Percentiles rank a stretch among this genome's conserved stretches.
Conservation (phyloP, 2,113 vertebrate genomes). For the Hystrix brachyura region DNA sequence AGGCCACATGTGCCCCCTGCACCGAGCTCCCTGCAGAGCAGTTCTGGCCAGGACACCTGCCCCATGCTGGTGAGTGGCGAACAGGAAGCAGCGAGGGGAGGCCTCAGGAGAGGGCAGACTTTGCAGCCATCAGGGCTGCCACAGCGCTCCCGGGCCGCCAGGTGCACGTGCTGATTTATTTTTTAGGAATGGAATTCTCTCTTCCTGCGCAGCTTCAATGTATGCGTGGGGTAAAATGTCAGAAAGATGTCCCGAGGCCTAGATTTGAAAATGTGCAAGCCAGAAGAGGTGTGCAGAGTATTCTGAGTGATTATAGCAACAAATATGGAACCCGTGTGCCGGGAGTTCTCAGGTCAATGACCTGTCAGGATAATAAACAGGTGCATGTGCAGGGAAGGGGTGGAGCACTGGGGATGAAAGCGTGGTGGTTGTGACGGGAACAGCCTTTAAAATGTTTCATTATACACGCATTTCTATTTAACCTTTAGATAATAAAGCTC, state of each 20-base stretch:
- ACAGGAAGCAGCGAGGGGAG: not conserved
- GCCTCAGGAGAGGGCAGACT: not conserved
- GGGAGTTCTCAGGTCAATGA: not conserved
- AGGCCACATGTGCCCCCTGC: not conserved
- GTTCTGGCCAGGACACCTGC: not conserved
- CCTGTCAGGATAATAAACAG: accelerated
- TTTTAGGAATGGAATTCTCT: not conserved
- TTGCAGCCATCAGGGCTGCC: not conserved
- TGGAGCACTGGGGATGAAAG: not conserved
- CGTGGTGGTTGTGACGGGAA: not conserved
- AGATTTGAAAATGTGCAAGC: not conserved
- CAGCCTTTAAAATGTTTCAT: not conserved
- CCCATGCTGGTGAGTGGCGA: not conserved
- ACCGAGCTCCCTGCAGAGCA: not conserved
- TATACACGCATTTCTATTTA: not conserved
- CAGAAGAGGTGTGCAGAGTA: not conserved
- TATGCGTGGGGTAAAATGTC: not conserved
- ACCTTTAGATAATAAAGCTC: constrained; percentile 13
- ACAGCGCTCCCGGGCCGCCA: accelerated
- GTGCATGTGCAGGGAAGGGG: not conserved
- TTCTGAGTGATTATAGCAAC: not conserved
- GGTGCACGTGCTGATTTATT: accelerated
- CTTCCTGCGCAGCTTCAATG: not conserved
- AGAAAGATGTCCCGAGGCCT: not conserved
- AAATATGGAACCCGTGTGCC: not conserved